Evolutionary conservation across 2,797 vertebrate species (phyloP).

Genomic region (Monodelphis domestica): DNA sequence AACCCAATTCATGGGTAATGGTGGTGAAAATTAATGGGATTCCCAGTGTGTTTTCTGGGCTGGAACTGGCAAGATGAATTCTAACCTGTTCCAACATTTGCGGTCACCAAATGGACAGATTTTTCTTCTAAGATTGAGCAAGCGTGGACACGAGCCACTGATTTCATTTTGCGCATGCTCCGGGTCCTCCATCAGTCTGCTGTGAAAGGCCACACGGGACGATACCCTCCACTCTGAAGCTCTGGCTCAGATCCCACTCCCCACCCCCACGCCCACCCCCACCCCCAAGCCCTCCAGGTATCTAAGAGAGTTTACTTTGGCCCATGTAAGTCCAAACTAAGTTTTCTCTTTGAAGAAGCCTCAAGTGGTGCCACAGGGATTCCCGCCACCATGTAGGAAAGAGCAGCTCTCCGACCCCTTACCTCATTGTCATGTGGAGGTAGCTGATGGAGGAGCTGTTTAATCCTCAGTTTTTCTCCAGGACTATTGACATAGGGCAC

Average conservation of each 20-base stretch:
- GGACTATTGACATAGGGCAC: slow-evolving; percentile 99
- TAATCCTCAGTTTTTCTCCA: slow-evolving; percentile 97
- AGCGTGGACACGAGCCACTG: not conserved
- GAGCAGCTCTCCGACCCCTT: slow-evolving; percentile 74
- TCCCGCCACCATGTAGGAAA: not conserved
- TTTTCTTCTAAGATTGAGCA: slow-evolving; percentile 13
- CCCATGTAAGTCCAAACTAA: slow-evolving; percentile 21
- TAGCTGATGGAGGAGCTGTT: slow-evolving; percentile 98
- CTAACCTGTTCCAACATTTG: not conserved
- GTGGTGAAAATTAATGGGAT: not conserved
- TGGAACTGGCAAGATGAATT: not conserved
- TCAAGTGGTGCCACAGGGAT: not conserved
- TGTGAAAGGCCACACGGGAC: not conserved
- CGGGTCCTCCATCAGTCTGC: not conserved
- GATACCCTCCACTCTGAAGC: not conserved
- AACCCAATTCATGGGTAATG: not conserved
- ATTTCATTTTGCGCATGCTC: not conserved
- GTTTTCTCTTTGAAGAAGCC: not conserved
- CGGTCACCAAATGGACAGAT: not conserved
- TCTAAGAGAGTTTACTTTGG: not conserved
- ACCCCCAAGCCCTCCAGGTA: not conserved
- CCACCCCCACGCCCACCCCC: not conserved
- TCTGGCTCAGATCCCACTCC: not conserved
- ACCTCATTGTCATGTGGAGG: slow-evolving; percentile 99
- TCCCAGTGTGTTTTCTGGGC: not conserved